phyloP scores from a whole-genome alignment of 2,113 vertebrate genomes.

The Eurypyga helias region DNA sequence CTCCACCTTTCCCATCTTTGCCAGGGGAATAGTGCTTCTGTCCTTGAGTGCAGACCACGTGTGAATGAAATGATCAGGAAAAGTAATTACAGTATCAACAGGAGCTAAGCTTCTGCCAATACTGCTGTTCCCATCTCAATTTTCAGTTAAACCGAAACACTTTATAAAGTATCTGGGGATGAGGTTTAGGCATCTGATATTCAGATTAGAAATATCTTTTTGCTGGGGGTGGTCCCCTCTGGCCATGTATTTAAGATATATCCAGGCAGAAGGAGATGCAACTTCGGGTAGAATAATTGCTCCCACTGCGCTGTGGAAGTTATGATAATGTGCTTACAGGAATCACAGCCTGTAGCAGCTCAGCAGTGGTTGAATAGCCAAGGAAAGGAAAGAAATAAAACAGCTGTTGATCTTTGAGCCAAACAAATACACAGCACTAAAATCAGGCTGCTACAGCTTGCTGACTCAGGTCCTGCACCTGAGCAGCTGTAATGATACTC shows the following conservation, averaged over 20 bases:
- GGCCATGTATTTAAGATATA: not conserved
- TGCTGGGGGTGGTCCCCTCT: constrained; percentile 11
- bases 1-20: not conserved
- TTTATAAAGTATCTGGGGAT: not conserved
- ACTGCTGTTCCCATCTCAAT: constrained; percentile 4
- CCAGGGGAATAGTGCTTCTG: not conserved
- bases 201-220: constrained; percentile 42
- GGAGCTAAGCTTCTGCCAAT: constrained; percentile 1
- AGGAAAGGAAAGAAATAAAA: not conserved
- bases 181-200: constrained; percentile 25
- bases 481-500: rapidly evolving
- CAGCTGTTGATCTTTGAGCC: not conserved
- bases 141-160: constrained; percentile 33
- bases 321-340: not conserved
- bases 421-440: not conserved
- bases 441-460: not conserved
- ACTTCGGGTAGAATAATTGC: constrained; percentile 35
- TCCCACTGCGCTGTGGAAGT: not conserved
- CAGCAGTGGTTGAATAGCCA: not conserved
- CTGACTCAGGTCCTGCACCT: not conserved
- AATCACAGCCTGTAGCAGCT: not conserved
- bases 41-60: not conserved
- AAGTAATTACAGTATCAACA: not conserved
- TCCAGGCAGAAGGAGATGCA: not conserved
- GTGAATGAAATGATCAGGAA: constrained; percentile 22